Percentiles rank a stretch among this genome's conserved stretches.
phyloP scores from a whole-genome alignment of 2,113 vertebrate species.

The Puffinus mauretanicus region DNA sequence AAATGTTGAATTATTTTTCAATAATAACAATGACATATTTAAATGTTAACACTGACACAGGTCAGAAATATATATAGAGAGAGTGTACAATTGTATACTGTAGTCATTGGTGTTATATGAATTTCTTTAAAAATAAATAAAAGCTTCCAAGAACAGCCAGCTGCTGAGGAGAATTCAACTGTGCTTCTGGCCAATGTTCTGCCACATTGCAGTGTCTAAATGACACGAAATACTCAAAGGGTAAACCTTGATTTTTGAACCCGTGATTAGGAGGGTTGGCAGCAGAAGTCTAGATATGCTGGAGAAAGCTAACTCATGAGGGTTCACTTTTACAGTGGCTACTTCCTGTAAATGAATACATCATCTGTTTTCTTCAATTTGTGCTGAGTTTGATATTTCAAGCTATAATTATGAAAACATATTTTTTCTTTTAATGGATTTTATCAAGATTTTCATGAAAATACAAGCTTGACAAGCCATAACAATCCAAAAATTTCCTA shows the following conservation, averaged over 20 bases:
- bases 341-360: neutral
- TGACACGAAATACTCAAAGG: neutral
- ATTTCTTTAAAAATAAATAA: neutral
- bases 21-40: neutral
- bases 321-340: neutral
- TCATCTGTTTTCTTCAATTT: neutral
- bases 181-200: neutral
- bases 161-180: neutral
- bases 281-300: neutral
- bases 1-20: neutral
- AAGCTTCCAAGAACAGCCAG: neutral
- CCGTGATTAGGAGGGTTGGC: neutral
- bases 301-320: neutral
- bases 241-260: neutral
- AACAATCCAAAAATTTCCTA: slow-evolving; percentile 32
- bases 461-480: slow-evolving; percentile 23
- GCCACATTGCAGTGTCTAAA: neutral
- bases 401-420: neutral
- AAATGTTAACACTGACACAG: neutral
- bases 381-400: neutral
- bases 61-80: neutral
- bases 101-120: neutral
- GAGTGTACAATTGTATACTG: neutral
- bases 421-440: neutral
- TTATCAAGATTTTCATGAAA: slow-evolving; percentile 33